Base-by-base conservation (phyloP, 2,797 vertebrate genomes). In the Smutsia temminckii region DNA sequence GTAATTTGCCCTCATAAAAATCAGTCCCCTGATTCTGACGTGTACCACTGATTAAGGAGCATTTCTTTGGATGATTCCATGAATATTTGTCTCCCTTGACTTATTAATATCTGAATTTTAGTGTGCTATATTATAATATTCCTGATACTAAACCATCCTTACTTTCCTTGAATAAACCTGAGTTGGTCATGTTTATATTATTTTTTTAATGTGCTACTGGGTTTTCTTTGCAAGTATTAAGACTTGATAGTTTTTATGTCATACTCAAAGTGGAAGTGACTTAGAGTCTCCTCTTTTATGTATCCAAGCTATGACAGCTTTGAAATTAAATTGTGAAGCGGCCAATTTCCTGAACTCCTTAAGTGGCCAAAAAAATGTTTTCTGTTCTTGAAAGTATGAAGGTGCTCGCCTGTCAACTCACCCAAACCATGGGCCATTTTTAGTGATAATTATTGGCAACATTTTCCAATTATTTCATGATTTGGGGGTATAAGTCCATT, bases 401-500 rank as follows among this genome's bases (percentile, higher is more conserved):
- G n/a, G 9, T 84, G 55, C 21, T 94, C 21, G 55, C 29, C n/a
- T 81, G 10, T 83, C 85, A 68, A 89, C 7, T 84, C 40, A n/a
- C 11, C 8, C 66, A 92, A 86, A 72, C n/a, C 13, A 20, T 68
- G 59, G 32, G 21, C 53, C 40, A 68, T 71, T 72, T 94, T 80
- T 85, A 23, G 21, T 84, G 57, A 88, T 83, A 78, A 63, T 74
- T 89, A 63, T 63, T 91, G 42, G 34, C 37, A 89, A 61, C 11
- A 86, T 59, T 91, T 94, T 95, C n/a, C 42, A 63, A 91, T 84
- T 91, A 90, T 85, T 78, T 89, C 32, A 40, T 93, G 20, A 37
- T 87, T 75, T 74, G 23, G 34, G 29, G 16, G 10, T 78, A 1
- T 89, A 69, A 49, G 21, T 23, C 42, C n/a, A 46, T 72, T 80